Evolutionary conservation across 1,140 invertebrate species (phyloP), one percentile per base, ranked within the genome.

Genomic region (Hypsibius dujardini): DNA sequence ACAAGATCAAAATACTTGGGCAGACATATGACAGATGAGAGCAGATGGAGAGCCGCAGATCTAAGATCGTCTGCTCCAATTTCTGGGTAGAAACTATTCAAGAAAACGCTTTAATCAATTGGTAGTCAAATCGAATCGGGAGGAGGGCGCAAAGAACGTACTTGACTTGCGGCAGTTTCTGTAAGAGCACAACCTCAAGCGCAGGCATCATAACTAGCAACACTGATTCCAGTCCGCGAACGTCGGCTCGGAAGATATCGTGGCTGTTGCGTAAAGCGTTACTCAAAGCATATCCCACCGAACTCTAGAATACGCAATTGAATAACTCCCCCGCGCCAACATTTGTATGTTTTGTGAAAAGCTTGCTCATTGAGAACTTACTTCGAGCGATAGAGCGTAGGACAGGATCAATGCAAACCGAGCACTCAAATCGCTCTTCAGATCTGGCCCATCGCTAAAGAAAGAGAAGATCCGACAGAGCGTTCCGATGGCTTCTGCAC

Each of bases 401-500:
- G 62, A 7, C 12, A 67, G 42, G 12, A 42, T 42, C 62, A 67
- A 42, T 42, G 12, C 62, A 12, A 67, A 15, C 3, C 62, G 62
- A 3, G 62, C 62, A 15, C 3, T 15, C 62, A 67, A 12, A 7
- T 42, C 62, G 3, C 7, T 12, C 12, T 12, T 12, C 12, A 67
- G 62, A 3, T 7, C 3, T 12, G 12, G 12, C 3, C 62, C 62
- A 67, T 67, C 42, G 12, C 12, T 42, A 12, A 67, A 12, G 3
- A 67, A 15, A 42, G 62, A 96, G 77, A 98, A 90, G 75, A 98
- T 92, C 76, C 93, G 84, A 80, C 92, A 96, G 2, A 98, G 80
- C 2, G 93, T 87, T 1, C 92, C 95, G 74, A 97, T 84, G 1
- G 95, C 95, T 81, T 97, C 93, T 0, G 95, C 94, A 75, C 90